phyloP scores from a whole-genome alignment of 2,797 vertebrate species.

The Sternotherus odoratus region DNA sequence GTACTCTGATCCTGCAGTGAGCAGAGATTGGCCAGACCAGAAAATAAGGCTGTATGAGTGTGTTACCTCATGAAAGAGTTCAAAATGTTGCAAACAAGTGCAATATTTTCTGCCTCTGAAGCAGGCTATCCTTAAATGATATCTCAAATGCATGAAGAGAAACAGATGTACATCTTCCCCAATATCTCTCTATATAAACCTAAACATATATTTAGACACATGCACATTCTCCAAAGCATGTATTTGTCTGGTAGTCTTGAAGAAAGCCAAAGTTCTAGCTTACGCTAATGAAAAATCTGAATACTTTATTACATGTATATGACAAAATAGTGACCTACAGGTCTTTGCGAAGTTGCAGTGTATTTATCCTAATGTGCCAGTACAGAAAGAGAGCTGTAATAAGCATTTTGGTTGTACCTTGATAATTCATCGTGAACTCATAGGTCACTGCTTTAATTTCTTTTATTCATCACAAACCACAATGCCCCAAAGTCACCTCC shows the following conservation, averaged over 20 bases:
- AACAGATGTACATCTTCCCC: not conserved
- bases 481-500: constrained; percentile 63
- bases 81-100: constrained; percentile 26
- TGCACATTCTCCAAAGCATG: not conserved
- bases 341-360: constrained; percentile 14
- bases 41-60: constrained; percentile 8
- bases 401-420: constrained; percentile 46
- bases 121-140: constrained; percentile 4
- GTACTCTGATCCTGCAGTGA: not conserved
- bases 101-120: constrained; percentile 15
- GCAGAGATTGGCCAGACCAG: not conserved
- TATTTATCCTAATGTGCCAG: not conserved
- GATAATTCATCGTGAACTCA: constrained; percentile 49
- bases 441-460: constrained; percentile 68
- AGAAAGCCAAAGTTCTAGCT: not conserved
- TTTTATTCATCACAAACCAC: constrained; percentile 59
- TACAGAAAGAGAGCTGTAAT: constrained; percentile 39
- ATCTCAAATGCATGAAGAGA: not conserved
- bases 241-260: not conserved
- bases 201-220: not conserved
- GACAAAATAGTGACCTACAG: not conserved
- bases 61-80: constrained; percentile 51
- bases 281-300: not conserved
- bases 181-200: not conserved
- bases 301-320: constrained; percentile 23